Conservation (phyloP, 2,113 vertebrate genomes). For the Oncorhynchus keta region DNA sequence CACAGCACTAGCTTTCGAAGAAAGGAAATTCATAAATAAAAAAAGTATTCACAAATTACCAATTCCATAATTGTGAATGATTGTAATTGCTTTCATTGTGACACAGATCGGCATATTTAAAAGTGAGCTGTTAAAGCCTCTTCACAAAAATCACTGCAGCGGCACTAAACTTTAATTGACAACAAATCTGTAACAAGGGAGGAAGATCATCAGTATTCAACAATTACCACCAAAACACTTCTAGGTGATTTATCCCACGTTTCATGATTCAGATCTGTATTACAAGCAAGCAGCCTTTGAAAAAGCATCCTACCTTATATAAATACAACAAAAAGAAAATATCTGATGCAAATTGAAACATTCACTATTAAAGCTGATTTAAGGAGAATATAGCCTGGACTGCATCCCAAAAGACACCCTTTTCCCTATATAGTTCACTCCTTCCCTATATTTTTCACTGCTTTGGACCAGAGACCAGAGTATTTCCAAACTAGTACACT, state of each 20-base stretch:
- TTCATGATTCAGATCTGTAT: slow-evolving; percentile 24
- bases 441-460: no score
- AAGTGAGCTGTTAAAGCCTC: not conserved
- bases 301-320: not conserved
- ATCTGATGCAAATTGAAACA: no score
- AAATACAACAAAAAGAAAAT: no score
- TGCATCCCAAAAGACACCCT: no score
- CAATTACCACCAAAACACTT: not conserved
- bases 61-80: not conserved
- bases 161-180: not conserved
- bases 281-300: slow-evolving; percentile 11
- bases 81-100: not conserved
- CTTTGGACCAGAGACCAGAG: no score
- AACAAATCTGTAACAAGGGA: not conserved
- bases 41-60: not conserved
- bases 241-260: not conserved
- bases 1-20: no score
- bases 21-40: no score
- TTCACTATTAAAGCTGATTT: no score
- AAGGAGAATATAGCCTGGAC: no score
- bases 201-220: slow-evolving; percentile 13
- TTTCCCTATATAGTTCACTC: no score
- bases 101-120: not conserved
- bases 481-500: no score
- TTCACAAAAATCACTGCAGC: not conserved